A percentile compares a stretch with the other conserved stretches of the same genome.
These are phyloP conservation scores for Beroe forskalii DNA, from an alignment of 37 sponge, comb jelly and placozoan species.

Conservation along the genomic window DNA sequence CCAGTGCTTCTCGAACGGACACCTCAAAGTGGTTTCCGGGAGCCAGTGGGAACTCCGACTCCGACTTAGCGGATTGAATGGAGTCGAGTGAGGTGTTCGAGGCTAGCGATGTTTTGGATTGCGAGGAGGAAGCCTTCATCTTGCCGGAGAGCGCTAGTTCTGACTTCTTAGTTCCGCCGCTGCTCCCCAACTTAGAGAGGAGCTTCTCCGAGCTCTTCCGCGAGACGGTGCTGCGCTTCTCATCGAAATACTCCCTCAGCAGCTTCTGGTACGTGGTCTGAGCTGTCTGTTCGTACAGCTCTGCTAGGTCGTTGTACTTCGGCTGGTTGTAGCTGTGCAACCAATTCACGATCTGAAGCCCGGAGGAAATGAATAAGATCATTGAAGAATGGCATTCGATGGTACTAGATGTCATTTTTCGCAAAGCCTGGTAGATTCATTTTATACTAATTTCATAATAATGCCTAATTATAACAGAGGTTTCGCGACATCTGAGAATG, in stretches of 20 bases:
- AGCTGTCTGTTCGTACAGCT: constrained; percentile 1
- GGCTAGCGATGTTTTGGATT: neutral
- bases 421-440: too few species aligned
- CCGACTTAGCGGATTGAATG: neutral
- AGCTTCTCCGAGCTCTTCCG: constrained; percentile 28
- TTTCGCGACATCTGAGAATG: too few species aligned
- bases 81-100: constrained; percentile 55
- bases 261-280: constrained; percentile 55
- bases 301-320: neutral
- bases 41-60: neutral
- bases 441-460: too few species aligned
- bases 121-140: neutral
- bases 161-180: neutral
- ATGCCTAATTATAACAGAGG: too few species aligned
- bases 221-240: constrained; percentile 23
- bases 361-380: too few species aligned
- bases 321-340: neutral
- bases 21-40: constrained; percentile 20
- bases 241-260: constrained; percentile 38
- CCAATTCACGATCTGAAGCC: constrained; percentile 21
- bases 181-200: constrained; percentile 22
- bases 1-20: constrained; percentile 31
- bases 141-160: constrained; percentile 32
- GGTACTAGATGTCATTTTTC: too few species aligned
- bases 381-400: too few species aligned